Base-by-base conservation (phyloP, 2,113 vertebrate species). In the Anolis sagrei region DNA sequence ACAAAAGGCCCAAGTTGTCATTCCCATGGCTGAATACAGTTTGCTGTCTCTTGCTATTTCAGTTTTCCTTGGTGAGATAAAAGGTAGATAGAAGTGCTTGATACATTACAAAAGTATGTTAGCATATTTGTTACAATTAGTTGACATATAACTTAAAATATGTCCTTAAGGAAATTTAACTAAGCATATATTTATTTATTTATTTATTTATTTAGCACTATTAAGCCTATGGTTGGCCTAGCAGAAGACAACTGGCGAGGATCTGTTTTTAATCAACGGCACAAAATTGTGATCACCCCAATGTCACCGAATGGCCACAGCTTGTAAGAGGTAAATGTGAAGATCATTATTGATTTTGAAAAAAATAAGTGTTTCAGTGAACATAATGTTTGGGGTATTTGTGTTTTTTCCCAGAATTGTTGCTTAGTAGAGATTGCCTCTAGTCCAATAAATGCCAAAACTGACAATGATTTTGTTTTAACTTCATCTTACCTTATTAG, bases 261-360 rank as follows among this genome's bases (percentile, higher is more conserved):
- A 90, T 94, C 93, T 81, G 1, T 92, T 96, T 96, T 96, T 94
- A 95, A 96, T 95, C 96, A 96, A 94, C 96, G 94, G 95, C 92
- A 96, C 95, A 96, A 93, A 95, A 95, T 93, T 95, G 96, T 97
- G 95, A 96, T 96, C 96, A 96, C 96, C 95, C 95, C 94, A 95
- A 96, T 97, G 96, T 96, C 96, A 96, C 96, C 96, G 95, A 96
- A 97, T 97, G 96, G 96, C 96, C 96, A 97, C 96, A 97, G 94
- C 96, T 97, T 96, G 96, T 97, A 97, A 97, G 96, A 97, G 96
- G 96, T 97, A 96, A 96, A 93, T 76, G 54, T 83, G 66, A 93
- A 89, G 58, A 93, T 86, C 77, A 73, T 85, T 14, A 4, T 0
- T 3, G 84, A 82, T 82, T 89, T 69, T 76, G 90, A 87, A 44